Evolutionary conservation across 2,888 invertebrate species (phyloP).

Genomic region (Catocala sponsa): DNA sequence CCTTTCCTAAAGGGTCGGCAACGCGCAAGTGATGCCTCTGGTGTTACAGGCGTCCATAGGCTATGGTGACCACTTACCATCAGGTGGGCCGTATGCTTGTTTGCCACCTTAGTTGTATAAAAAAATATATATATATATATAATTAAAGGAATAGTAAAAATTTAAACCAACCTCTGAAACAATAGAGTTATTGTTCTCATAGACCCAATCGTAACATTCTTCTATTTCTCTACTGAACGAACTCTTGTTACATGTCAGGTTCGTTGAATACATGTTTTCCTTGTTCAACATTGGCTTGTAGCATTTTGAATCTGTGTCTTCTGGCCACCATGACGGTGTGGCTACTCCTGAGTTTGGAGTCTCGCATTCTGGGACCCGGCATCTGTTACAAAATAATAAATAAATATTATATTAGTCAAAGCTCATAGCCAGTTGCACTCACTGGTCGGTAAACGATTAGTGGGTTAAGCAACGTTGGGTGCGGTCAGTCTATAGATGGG

Average conservation of each 20-base stretch:
- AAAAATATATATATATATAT: too few relatives aligned
- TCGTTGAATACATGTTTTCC: constrained; percentile 46
- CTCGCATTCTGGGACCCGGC: constrained; percentile 74
- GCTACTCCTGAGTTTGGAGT: constrained; percentile 48
- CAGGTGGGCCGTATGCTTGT: too few relatives aligned
- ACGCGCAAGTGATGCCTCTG: too few relatives aligned
- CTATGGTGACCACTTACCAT: too few relatives aligned
- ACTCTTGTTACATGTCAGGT: constrained; percentile 65
- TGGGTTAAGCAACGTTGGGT: too few relatives aligned
- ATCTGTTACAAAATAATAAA: constrained; percentile 55
- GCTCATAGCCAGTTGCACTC: too few relatives aligned
- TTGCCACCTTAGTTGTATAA: too few relatives aligned
- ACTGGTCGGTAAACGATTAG: too few relatives aligned
- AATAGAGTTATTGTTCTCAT: constrained; percentile 72
- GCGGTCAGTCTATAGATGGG: too few relatives aligned
- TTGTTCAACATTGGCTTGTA: constrained; percentile 62
- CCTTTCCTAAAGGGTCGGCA: too few relatives aligned
- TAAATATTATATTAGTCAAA: background rate
- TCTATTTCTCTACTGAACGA: constrained; percentile 62
- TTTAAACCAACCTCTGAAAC: constrained; percentile 65
- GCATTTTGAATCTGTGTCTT: constrained; percentile 65
- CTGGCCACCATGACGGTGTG: constrained; percentile 73
- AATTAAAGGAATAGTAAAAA: too few relatives aligned
- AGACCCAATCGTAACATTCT: constrained; percentile 74
- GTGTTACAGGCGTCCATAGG: too few relatives aligned